phyloP scores from a whole-genome alignment of 2,888 invertebrate genomes.

The Tortrix viridana region DNA sequence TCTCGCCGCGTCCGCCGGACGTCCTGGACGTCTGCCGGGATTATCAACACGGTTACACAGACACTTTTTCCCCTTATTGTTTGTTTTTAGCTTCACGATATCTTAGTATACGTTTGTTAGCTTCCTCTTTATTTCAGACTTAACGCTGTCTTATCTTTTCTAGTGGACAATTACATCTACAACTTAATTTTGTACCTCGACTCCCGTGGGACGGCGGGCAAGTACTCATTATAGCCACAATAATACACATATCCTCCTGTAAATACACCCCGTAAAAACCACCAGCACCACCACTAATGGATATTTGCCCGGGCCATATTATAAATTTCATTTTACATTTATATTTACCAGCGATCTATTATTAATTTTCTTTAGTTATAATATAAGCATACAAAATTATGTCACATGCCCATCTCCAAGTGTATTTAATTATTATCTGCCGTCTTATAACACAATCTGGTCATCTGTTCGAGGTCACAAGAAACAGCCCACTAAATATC shows the following conservation, averaged over 20 bases:
- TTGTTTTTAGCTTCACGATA: constrained; percentile 37
- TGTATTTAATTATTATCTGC: constrained; percentile 1
- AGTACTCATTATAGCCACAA: no score
- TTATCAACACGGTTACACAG: constrained; percentile 39
- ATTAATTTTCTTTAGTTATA: no score
- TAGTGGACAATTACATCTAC: not conserved
- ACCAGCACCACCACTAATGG: no score
- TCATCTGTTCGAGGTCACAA: constrained; percentile 20
- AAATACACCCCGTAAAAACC: no score
- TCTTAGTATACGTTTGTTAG: constrained; percentile 33
- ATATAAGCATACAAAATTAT: not conserved
- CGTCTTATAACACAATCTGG: constrained; percentile 25
- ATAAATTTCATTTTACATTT: no score
- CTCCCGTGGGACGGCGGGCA: no score
- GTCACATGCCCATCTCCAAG: not conserved
- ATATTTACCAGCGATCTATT: no score
- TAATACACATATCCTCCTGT: no score
- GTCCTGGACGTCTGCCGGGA: constrained; percentile 40
- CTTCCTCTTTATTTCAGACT: constrained; percentile 27
- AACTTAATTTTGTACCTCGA: no score
- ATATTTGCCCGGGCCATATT: no score
- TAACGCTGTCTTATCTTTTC: constrained; percentile 15
- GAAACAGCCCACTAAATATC: constrained; percentile 43
- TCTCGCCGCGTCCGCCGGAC: constrained; percentile 37
- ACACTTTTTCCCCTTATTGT: constrained; percentile 36